Evolutionary conservation across 2,888 invertebrate species (phyloP), one percentile per base, ranked within the genome.

Genomic region (Ganaspis brasiliensis): DNA sequence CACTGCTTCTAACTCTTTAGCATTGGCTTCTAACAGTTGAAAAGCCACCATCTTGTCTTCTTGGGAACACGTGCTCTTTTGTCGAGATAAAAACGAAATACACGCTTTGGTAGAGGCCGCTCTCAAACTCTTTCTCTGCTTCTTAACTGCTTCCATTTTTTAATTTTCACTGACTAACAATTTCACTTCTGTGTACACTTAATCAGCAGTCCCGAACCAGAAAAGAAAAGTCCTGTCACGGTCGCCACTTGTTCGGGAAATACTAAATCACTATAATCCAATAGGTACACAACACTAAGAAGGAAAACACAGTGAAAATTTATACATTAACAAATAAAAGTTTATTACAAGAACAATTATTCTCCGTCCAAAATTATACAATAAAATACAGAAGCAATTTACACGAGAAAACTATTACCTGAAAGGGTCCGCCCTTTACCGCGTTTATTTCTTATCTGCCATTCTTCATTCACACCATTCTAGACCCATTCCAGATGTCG

Each of bases 61-160:
- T 10, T 10, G 56, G 1, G 56, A 56, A 14, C 56, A 56, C 19
- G 19, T 24, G 24, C 56, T 16, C 77, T 16, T 52, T 77, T 71
- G 6, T 24, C 1, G 55, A 12, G 8, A 12, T n/a, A 12, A 4
- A 45, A 52, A 31, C 8, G 40, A 16, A 6, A 1, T 56, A 14
- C 14, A 8, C 2, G 56, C 16, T 31, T 74, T 56, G 63, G 19
- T 19, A 35, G 35, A 12, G 31, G 37, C 10, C 12, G 35, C 12
- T 5, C 37, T 9, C 8, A 56, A 1, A 56, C 3, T 24, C 10
- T 10, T 56, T 16, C 6, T 56, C 14, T 56, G 56, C 14, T 6
- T 12, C 10, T n/a, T 56, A 10, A 16, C 10, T 8, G 16, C 56
- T 10, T 24, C 56, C 56, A 56, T 56, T 19, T 56, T 56, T 21